Conservation (phyloP, 2,888 invertebrate species). For the Noctuana brunneofusca region DNA sequence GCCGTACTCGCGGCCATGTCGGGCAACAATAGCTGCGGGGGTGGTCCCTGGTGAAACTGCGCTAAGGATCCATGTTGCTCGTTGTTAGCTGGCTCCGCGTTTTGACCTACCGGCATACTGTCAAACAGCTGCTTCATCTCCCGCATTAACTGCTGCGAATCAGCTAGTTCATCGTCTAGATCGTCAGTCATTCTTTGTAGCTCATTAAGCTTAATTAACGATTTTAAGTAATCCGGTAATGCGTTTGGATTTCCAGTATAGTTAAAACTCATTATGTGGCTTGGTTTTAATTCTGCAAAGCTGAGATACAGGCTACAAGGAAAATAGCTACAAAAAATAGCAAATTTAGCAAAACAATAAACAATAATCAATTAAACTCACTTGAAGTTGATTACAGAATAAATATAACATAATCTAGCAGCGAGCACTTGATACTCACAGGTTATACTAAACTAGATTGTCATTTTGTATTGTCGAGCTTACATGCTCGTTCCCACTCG, state of each 20-base stretch:
- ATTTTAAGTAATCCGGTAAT: conserved; percentile 59
- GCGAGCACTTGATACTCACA: no score
- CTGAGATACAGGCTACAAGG: no score
- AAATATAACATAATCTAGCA: no score
- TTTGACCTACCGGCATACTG: conserved; percentile 46
- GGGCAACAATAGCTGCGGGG: conserved; percentile 60
- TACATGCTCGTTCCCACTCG: no score
- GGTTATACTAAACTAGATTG: no score
- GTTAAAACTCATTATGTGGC: conserved; percentile 44
- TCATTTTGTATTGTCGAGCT: no score
- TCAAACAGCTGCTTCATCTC: conserved; percentile 64
- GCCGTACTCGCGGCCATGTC: conserved; percentile 65
- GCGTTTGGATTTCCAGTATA: conserved; percentile 46
- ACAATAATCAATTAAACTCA: no score
- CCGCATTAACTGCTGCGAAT: conserved; percentile 65
- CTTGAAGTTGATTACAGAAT: no score
- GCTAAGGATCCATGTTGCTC: conserved; percentile 58
- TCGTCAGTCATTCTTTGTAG: conserved; percentile 65
- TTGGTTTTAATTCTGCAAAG: neutral
- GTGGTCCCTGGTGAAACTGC: conserved; percentile 56
- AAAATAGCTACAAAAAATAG: neutral
- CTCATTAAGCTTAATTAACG: conserved; percentile 60
- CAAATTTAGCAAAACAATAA: neutral
- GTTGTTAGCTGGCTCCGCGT: conserved; percentile 40
- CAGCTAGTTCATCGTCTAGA: conserved; percentile 62